Evolutionary conservation across 2,113 vertebrate genomes (phyloP), one percentile per base, ranked within the genome.

Genomic region (Ceuthmochares aereus): DNA sequence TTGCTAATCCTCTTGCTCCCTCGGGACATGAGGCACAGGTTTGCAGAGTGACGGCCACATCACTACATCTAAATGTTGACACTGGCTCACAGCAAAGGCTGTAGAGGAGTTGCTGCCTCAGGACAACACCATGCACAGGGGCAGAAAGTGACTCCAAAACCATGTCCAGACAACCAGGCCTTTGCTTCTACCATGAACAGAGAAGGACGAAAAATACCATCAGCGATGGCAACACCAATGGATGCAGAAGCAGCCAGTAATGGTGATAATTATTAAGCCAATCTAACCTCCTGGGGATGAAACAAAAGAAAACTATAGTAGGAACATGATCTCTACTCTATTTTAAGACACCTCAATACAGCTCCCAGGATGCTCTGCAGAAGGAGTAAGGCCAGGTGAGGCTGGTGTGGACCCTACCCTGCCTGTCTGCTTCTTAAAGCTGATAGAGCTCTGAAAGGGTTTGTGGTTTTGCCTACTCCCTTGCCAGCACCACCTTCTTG

Each of bases 1-100:
- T 82, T n/a, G 47, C 69, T 97, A 94, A 97, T 97, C 96, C 92
- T 63, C 58, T 45, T 19, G 19, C 85, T 86, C 90, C 95, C 90
- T 47, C 34, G 8, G 96, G 92, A 95, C 95, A 34, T 43, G 82
- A 49, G 82, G 91, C 63, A 16, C 66, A 32, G 92, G 72, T 91
- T 18, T 4, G 64, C 25, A 29, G 55, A 2, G 85, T 27, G 88
- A 81, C 90, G 87, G 79, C 73, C 76, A 3, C 37, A 6, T 60
- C 25, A 1, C 60, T 87, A 67, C 92, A 25, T 89, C 70, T 69
- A 7, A 34, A 21, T 23, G n/a, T 32, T 70, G 89, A 42, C 0
- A 1, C 67, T 86, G 89, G 63, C 69, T 94, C 69, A 2, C 60
- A 34, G 89, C 32, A 21, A 55, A 78, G 34, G 49, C 1, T 0